Evolutionary conservation across 2,888 invertebrate genomes (phyloP).

Genomic region (Augochlorella aurata): DNA sequence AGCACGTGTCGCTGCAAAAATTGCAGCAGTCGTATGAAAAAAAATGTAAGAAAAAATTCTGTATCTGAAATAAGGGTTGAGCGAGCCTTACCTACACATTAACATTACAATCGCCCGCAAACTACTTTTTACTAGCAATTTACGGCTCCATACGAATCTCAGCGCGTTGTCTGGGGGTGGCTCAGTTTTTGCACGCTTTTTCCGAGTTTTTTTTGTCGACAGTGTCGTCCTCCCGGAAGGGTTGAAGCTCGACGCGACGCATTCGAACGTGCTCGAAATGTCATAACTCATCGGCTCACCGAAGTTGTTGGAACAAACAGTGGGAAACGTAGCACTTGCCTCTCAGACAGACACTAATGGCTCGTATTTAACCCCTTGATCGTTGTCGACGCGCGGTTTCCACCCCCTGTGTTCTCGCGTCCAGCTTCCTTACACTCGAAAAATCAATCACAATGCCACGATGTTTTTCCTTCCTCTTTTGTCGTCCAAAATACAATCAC

Average conservation of each 20-base stretch:
- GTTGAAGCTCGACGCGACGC: slow-evolving; percentile 39
- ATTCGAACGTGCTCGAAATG: slow-evolving; percentile 52
- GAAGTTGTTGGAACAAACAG: slow-evolving; percentile 62
- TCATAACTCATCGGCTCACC: slow-evolving; percentile 67
- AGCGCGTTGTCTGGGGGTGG: slow-evolving; percentile 19
- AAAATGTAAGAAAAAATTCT: neutral
- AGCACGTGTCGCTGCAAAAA: neutral
- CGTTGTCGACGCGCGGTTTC: slow-evolving; percentile 42
- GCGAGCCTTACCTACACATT: neutral
- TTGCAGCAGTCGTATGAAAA: neutral
- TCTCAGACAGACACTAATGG: slow-evolving; percentile 59
- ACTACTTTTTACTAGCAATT: slow-evolving; percentile 15
- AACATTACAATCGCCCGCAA: slow-evolving; percentile 1
- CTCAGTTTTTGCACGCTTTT: slow-evolving; percentile 47
- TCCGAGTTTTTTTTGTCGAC: slow-evolving; percentile 50
- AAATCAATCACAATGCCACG: slow-evolving; percentile 20
- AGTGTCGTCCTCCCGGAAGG: slow-evolving; percentile 46
- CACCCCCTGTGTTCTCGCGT: slow-evolving; percentile 36
- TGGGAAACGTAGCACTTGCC: slow-evolving; percentile 66
- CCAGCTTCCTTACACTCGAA: slow-evolving; percentile 33
- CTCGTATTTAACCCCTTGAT: slow-evolving; percentile 67
- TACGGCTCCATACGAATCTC: slow-evolving; percentile 1
- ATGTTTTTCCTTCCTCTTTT: neutral
- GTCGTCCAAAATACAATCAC: neutral
- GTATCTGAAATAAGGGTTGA: neutral